A percentile compares a stretch with the other conserved stretches of the same genome.
phyloP scores from a whole-genome alignment of 2,797 vertebrate species.

The Pteronotus mesoamericanus region DNA sequence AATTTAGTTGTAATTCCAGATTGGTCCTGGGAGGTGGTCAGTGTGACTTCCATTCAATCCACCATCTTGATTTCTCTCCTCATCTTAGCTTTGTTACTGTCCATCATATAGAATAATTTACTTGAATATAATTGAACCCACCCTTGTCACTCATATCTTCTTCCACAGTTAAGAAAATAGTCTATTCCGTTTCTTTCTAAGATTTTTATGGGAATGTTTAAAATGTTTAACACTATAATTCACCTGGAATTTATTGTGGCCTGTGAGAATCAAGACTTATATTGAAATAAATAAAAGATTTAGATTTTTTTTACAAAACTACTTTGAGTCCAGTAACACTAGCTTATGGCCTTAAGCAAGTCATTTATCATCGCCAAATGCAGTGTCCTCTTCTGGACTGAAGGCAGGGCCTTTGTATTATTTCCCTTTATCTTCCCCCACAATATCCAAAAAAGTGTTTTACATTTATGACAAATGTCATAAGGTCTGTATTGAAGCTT shows the following conservation, averaged over 20 bases:
- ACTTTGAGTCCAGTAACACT: not conserved
- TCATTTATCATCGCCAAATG: not conserved
- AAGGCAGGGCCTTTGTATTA: not conserved
- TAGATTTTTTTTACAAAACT: not conserved
- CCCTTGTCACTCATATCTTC: not conserved
- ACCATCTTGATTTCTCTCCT: too few species aligned
- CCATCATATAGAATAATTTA: constrained; percentile 15
- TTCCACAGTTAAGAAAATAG: not conserved
- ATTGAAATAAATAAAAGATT: constrained; percentile 28
- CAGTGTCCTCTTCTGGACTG: not conserved
- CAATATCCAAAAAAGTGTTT: not conserved
- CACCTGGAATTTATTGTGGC: constrained; percentile 30
- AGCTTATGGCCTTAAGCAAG: not conserved
- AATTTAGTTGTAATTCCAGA: too few species aligned
- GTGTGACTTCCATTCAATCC: too few species aligned
- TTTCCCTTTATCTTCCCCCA: not conserved
- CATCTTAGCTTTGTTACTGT: constrained; percentile 4
- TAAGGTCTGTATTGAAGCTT: not conserved
- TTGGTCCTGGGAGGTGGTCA: too few species aligned
- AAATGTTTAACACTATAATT: not conserved
- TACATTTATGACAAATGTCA: not conserved
- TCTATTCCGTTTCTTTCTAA: constrained; percentile 14
- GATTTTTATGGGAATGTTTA: constrained; percentile 33
- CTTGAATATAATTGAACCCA: constrained; percentile 21
- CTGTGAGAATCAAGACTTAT: not conserved